Conservation (phyloP, 2,888 invertebrate genomes). For the Andrena bicolor region DNA sequence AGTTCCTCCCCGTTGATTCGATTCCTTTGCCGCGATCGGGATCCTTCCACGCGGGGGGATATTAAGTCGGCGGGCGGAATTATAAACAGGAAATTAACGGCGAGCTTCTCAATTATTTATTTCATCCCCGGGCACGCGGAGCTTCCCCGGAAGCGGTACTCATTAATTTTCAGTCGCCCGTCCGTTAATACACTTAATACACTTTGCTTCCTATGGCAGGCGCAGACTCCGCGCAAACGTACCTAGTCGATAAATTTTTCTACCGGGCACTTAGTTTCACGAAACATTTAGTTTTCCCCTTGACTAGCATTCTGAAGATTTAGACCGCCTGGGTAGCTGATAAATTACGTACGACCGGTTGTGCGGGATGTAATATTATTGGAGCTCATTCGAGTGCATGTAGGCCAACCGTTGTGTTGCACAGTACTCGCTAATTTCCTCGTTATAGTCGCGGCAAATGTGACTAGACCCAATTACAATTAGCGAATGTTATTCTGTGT, state of each 20-base stretch:
- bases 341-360: conserved; percentile 1
- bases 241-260: conserved; percentile 14
- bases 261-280: conserved; percentile 40
- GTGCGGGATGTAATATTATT: not conserved
- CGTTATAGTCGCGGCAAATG: too few relatives aligned
- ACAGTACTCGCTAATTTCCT: too few relatives aligned
- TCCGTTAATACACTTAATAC: conserved; percentile 38
- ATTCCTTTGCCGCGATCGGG: not conserved
- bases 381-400: too few relatives aligned
- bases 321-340: not conserved
- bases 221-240: not conserved
- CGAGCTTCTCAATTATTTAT: conserved; percentile 22
- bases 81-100: conserved; percentile 46
- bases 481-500: too few relatives aligned
- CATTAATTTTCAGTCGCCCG: conserved; percentile 48
- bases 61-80: conserved; percentile 5
- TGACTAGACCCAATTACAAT: too few relatives aligned
- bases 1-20: too few relatives aligned
- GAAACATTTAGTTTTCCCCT: conserved; percentile 21
- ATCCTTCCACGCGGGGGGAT: not conserved
- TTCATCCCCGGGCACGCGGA: not conserved
- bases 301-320: conserved; percentile 2
- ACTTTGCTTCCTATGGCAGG: not conserved
- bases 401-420: too few relatives aligned
- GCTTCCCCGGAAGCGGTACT: conserved; percentile 6